A percentile compares a stretch with the other conserved stretches of the same genome.
Evolutionary conservation across 2,888 invertebrate genomes (phyloP).

Genomic region (Plemyria rubiginata): DNA sequence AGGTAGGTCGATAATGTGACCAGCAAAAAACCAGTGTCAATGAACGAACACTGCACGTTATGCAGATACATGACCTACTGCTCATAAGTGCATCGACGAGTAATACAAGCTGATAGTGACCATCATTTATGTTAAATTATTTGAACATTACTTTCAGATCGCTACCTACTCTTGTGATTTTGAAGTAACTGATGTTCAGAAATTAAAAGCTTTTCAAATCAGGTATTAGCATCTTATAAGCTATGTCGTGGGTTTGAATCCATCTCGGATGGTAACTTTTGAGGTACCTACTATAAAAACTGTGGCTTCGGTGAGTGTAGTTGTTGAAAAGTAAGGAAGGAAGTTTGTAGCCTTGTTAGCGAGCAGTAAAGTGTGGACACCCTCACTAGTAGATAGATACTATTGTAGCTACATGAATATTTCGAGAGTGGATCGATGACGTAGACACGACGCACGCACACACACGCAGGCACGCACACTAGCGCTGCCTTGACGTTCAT

Average conservation of each 20-base stretch:
- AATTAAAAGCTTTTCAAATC: too few species aligned
- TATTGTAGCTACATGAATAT: constrained; percentile 45
- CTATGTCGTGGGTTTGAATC: too few species aligned
- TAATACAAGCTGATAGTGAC: constrained; percentile 4
- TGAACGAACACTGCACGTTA: constrained; percentile 3
- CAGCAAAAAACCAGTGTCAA: neutral
- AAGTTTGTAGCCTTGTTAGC: neutral
- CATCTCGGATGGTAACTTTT: too few species aligned
- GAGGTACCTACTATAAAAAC: too few species aligned
- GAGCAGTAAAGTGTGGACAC: constrained; percentile 20
- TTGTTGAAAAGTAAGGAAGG: neutral
- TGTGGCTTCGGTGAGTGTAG: neutral
- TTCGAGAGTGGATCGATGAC: constrained; percentile 57
- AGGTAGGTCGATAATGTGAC: neutral
- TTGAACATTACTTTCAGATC: too few species aligned
- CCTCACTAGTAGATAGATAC: constrained; percentile 7
- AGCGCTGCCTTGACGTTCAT: constrained; percentile 34
- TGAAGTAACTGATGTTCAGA: too few species aligned
- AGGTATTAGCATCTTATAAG: too few species aligned
- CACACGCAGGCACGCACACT: constrained; percentile 6
- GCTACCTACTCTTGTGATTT: too few species aligned
- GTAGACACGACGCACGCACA: constrained; percentile 38
- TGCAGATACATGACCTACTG: constrained; percentile 15
- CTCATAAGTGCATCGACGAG: constrained; percentile 7
- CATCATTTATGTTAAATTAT: neutral